Base-by-base conservation (phyloP, 2,888 invertebrate genomes). In the Andrena trimmerana region DNA sequence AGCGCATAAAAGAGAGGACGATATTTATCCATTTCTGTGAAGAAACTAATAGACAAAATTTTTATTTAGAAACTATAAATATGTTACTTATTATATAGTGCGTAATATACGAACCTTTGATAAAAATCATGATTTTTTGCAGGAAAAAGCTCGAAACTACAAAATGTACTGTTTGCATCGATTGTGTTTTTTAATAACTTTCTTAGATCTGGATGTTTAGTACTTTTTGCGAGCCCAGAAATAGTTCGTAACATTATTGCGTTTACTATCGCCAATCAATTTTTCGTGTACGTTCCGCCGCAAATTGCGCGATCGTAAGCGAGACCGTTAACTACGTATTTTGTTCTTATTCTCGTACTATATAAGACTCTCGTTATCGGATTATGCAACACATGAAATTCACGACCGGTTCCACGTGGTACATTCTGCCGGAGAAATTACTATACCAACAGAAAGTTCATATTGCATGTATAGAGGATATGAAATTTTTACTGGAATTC, bases 1-100 rank as follows among this genome's bases (percentile, higher is more conserved):
- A 94, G 87, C 0, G 94, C 91, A 81, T 94, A 94, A 90, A 94
- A 94, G n/a, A 92, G 81, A 0, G 94, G 93, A 16, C 20, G 70
- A 71, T 79, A 88, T 57, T 78, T 73, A 68, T 77, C 71, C 70
- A 89, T 81, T 31, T 90, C 88, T 20, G 59, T 36, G 66, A 92
- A 90, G 80, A 91, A 90, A 20, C 92, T 93, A 29, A 48, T 52
- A 48, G 50, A 16, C 20, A 48, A 76, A 20, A 59, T n/a, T 62
- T 57, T 50, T 42, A 54, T 16, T 76, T 29, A 20, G 57, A 60
- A 33, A 60, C 63, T 27, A 42, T 74, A 63, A 52, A 42, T 8
- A 77, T 68, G 65, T 69, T 36, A 59, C 16, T 27, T n/a, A 8
- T 52, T 42, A 29, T 27, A 20, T 10, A 54, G 5, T 50, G 8